Evolutionary conservation across 2,113 vertebrate species (phyloP), one percentile per base, ranked within the genome.

Genomic region (Centropus unirufus): DNA sequence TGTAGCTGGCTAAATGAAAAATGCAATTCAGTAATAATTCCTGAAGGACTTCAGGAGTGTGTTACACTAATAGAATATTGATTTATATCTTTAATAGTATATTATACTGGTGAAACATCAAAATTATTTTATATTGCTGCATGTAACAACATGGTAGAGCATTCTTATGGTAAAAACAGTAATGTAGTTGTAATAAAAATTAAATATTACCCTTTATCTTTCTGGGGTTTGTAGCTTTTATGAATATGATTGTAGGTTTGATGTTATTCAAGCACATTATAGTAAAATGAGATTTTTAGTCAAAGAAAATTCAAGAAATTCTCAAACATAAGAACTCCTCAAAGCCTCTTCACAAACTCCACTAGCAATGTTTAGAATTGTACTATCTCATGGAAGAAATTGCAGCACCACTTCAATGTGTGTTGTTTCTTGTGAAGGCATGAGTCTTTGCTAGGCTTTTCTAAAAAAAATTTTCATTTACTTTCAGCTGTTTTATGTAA

Each of bases 11-110:
- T 94, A 93, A 94, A 96, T 90, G 89, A 96, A 95, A 95, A 95
- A 89, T 73, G 36, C 96, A 95, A 92, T 78, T 90, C 79, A 64
- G 66, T 92, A 86, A 67, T 84, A 90, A 95, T 87, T 96, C 76
- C 92, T 91, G 92, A 88, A 93, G 80, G 62, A 89, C 77, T 51
- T 47, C 73, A 51, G 75, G 86, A 69, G 85, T 36, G 5, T 61
- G 22, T 88, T 97, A 94, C 58, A 55, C 54, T 11, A 14, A 62
- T 66, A 96, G 76, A 87, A 83, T 68, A 81, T 34, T 36, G 72
- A 95, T 84, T 96, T 96, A 22, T 91, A 55, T 69, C 63, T 97
- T 91, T 93, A 91, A 85, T 59, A 83, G 54, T 30, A 51, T 52
- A 93, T 83, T 94, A 92, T 64, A 90, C 14, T 34, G 32, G 16